Percentiles rank a stretch among this genome's conserved stretches.
Conservation (phyloP, 1,140 invertebrate species). For the Pachypsylla venusta region DNA sequence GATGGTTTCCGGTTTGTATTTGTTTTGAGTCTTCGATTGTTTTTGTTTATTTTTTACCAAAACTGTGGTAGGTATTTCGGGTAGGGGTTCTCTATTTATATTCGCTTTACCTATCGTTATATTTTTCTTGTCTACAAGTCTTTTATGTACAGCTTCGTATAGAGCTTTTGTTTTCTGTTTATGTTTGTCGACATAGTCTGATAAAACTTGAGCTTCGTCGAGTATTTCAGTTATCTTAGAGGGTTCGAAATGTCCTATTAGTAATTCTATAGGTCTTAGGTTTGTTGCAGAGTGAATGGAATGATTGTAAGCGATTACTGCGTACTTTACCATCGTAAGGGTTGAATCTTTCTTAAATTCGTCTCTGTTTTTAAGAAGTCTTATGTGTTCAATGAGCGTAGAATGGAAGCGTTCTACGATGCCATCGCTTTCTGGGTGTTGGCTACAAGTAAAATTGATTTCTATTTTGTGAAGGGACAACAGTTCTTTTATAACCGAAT, state of each 20-base stretch:
- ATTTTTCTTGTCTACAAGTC: background rate
- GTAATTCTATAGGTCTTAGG: conserved; percentile 16
- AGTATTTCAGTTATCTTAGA: background rate
- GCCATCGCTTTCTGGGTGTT: conserved; percentile 1
- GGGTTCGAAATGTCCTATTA: background rate
- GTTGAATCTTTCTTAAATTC: conserved; percentile 24
- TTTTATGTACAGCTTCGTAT: background rate
- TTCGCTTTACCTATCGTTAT: background rate
- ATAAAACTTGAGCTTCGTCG: background rate
- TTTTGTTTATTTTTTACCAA: background rate
- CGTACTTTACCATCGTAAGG: conserved; percentile 13
- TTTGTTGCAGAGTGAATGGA: conserved; percentile 11
- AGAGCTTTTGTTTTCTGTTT: background rate
- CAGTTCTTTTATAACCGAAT: background rate
- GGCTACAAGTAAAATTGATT: background rate
- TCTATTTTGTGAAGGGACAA: background rate
- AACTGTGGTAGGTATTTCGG: background rate
- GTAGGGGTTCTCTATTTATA: background rate
- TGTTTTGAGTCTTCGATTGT: background rate
- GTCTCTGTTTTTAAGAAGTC: conserved; percentile 16
- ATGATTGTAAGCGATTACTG: conserved; percentile 12
- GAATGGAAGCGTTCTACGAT: conserved; percentile 12
- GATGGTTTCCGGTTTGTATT: background rate
- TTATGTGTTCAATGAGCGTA: conserved; percentile 9
- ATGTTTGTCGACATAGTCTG: background rate